Evolutionary conservation across 2,113 vertebrate species (phyloP).

Genomic region (Seriola dumerili): DNA sequence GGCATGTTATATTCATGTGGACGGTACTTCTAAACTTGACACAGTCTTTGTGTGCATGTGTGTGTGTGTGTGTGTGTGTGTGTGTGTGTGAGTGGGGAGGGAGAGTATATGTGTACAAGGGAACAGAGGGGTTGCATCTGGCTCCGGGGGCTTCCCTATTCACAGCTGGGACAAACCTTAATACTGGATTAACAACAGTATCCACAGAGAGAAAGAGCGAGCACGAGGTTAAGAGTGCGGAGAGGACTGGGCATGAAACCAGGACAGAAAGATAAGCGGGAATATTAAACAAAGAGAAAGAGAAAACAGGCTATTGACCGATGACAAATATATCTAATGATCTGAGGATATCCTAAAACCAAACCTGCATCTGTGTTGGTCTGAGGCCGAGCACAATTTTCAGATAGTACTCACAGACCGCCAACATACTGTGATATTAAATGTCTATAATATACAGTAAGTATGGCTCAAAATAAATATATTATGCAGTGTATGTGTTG

Average conservation of each 20-base stretch:
- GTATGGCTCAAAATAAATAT: background rate
- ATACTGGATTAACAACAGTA: slow-evolving; percentile 65
- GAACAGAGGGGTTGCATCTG: slow-evolving; percentile 57
- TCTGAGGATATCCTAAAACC: background rate
- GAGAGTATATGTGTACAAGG: slow-evolving; percentile 22
- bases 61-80: background rate
- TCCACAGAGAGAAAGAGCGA: slow-evolving; percentile 20
- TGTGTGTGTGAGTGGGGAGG: background rate
- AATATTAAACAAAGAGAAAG: background rate
- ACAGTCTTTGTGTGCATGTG: background rate
- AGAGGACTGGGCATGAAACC: slow-evolving; percentile 19
- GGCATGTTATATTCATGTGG: background rate
- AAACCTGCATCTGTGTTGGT: background rate
- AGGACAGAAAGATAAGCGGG: slow-evolving; percentile 2
- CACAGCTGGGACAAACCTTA: slow-evolving; percentile 68
- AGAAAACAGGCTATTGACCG: background rate
- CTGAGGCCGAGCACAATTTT: background rate
- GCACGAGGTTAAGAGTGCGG: background rate
- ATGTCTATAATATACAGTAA: background rate
- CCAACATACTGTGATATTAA: background rate
- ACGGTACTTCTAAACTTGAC: slow-evolving; percentile 26
- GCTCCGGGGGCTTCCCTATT: slow-evolving; percentile 66
- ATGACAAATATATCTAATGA: background rate
- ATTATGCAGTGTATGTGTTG: background rate
- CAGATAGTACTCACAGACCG: background rate